Conservation (phyloP, 2,113 vertebrate species). For the Fukomys damarensis region DNA sequence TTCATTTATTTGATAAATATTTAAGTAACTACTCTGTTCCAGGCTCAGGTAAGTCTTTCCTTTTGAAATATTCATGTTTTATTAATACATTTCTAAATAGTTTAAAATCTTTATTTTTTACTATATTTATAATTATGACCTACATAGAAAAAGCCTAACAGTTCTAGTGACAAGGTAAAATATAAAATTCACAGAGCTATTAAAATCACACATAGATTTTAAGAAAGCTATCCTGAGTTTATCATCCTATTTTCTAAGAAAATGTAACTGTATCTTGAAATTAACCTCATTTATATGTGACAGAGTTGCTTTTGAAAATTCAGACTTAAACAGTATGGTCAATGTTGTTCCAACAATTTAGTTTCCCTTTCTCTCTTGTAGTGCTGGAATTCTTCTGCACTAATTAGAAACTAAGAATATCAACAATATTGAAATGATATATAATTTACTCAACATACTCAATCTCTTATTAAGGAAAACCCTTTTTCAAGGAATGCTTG, state of each 20-base stretch:
- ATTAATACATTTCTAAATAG: neutral
- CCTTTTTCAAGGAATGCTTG: conserved; percentile 67
- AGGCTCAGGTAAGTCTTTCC: neutral
- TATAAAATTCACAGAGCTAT: conserved; percentile 53
- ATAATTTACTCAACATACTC: conserved; percentile 35
- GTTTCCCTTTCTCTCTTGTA: conserved; percentile 71
- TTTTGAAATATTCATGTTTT: neutral
- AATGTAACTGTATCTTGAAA: neutral
- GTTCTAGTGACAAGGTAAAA: neutral
- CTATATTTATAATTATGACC: neutral
- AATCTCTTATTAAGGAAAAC: conserved; percentile 74
- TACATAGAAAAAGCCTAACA: neutral
- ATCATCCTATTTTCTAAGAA: conserved; percentile 62
- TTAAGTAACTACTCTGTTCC: neutral
- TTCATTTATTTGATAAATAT: neutral
- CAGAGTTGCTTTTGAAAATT: conserved; percentile 65
- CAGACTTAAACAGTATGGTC: neutral
- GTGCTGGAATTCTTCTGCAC: conserved; percentile 52
- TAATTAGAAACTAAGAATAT: conserved; percentile 69
- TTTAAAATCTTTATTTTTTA: conserved; percentile 18
- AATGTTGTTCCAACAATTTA: conserved; percentile 70
- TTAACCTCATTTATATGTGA: conserved; percentile 64
- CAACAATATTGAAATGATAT: conserved; percentile 56
- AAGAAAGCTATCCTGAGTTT: conserved; percentile 48
- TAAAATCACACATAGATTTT: conserved; percentile 68